Percentiles rank a stretch among this genome's conserved stretches.
These are phyloP conservation scores for Synergus laeviventris DNA, from an alignment of 2,888 invertebrate species.

Conservation along the genomic window DNA sequence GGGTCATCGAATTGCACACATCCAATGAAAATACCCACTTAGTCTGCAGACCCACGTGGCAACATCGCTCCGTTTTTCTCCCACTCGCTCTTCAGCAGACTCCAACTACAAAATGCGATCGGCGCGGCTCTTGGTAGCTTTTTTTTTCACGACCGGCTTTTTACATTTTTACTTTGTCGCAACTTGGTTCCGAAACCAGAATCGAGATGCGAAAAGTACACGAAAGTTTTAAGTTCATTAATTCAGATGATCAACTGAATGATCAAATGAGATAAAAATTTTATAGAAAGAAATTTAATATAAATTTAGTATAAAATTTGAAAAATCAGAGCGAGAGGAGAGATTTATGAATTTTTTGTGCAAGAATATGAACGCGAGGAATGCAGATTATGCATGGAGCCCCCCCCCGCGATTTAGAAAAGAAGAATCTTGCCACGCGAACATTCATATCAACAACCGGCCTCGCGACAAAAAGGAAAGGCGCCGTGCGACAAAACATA, in stretches of 20 bases:
- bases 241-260: too few species aligned
- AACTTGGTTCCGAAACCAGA: background rate
- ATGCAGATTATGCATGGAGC: background rate
- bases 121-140: constrained; percentile 2
- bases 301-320: background rate
- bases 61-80: constrained; percentile 56
- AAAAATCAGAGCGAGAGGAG: background rate
- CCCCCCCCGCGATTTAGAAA: constrained; percentile 6
- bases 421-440: constrained; percentile 1
- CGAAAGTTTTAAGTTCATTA: background rate
- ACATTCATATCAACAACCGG: background rate
- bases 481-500: constrained; percentile 24
- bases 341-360: background rate
- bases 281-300: too few species aligned
- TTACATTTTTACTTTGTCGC: constrained; percentile 4
- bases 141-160: background rate
- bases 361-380: background rate
- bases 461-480: constrained; percentile 20
- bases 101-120: constrained; percentile 1
- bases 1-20: background rate
- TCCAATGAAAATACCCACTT: background rate
- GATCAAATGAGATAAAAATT: too few species aligned
- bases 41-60: constrained; percentile 53
- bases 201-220: background rate
- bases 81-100: background rate